A percentile compares a stretch with the other conserved stretches of the same genome.
Conservation (phyloP, 1,140 invertebrate genomes). For the Myzus persicae region DNA sequence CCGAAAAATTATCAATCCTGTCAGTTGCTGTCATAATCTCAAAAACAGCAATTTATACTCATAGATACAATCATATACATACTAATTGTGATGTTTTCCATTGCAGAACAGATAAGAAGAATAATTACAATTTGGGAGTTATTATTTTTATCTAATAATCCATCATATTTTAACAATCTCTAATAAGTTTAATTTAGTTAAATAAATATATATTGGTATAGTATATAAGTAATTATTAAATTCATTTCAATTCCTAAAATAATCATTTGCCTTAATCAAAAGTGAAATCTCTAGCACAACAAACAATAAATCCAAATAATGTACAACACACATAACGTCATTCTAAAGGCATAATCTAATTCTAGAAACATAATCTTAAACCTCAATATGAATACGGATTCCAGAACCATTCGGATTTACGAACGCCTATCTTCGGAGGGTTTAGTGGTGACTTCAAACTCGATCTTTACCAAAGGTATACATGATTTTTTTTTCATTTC, state of each 20-base stretch:
- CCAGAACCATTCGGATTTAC: neutral
- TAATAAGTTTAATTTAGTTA: neutral
- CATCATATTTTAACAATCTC: neutral
- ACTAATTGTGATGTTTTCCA: neutral
- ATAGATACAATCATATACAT: neutral
- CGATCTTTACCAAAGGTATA: neutral
- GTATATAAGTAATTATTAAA: neutral
- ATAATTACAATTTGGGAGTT: neutral
- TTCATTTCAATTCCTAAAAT: neutral
- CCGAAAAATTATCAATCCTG: neutral
- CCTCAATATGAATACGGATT: neutral
- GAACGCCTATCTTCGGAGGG: neutral
- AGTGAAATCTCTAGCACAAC: neutral
- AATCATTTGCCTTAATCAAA: neutral
- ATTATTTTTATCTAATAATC: neutral
- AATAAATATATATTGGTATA: too few relatives aligned
- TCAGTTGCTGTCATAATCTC: neutral
- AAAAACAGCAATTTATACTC: neutral
- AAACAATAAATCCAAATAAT: neutral
- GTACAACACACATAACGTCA: neutral
- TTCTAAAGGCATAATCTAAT: slow-evolving; percentile 12
- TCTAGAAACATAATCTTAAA: slow-evolving; percentile 18
- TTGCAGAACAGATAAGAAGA: too few relatives aligned
- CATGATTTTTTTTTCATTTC: neutral
- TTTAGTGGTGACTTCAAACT: neutral